These are phyloP conservation scores for Drosophila guanche DNA, from an alignment of 1,140 invertebrate genomes.

Conservation along the genomic window DNA sequence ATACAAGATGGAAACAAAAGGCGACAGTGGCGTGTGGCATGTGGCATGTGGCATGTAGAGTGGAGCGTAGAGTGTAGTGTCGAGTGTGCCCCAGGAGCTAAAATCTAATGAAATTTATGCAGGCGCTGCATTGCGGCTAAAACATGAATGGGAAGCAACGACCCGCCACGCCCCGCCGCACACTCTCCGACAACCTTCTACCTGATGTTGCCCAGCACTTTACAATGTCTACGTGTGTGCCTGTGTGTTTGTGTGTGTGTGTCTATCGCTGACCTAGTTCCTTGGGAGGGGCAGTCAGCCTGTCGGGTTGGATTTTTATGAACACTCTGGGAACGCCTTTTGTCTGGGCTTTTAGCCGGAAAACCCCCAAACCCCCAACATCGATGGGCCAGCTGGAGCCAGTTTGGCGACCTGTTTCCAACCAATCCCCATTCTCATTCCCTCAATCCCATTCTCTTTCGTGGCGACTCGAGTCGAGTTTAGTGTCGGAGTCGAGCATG, in stretches of 20 bases:
- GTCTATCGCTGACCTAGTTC: constrained; percentile 60
- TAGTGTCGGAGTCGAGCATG: constrained; percentile 42
- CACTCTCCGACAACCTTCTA: constrained; percentile 57
- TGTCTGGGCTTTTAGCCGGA: constrained; percentile 68
- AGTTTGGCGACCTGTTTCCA: constrained; percentile 39
- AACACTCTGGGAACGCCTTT: constrained; percentile 71
- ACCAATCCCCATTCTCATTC: constrained; percentile 1
- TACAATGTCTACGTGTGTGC: constrained; percentile 36
- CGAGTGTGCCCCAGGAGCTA: constrained; percentile 46
- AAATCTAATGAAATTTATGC: constrained; percentile 81
- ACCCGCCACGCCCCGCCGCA: constrained; percentile 2
- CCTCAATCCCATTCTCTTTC: constrained; percentile 4
- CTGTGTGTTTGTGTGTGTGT: constrained; percentile 30
- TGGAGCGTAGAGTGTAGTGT: constrained; percentile 6
- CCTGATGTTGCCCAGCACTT: constrained; percentile 50
- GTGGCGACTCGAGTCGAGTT: too few species aligned
- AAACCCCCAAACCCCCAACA: constrained; percentile 34
- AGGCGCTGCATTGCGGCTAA: constrained; percentile 75
- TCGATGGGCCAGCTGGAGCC: constrained; percentile 72
- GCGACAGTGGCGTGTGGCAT: not conserved
- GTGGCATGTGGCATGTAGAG: not conserved
- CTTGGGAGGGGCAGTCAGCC: constrained; percentile 4
- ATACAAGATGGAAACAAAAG: constrained; percentile 46
- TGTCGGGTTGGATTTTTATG: constrained; percentile 57
- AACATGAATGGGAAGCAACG: constrained; percentile 54